Evolutionary conservation across 2,888 invertebrate species (phyloP), one percentile per base, ranked within the genome.

Genomic region (Liodrosophila aerea): DNA sequence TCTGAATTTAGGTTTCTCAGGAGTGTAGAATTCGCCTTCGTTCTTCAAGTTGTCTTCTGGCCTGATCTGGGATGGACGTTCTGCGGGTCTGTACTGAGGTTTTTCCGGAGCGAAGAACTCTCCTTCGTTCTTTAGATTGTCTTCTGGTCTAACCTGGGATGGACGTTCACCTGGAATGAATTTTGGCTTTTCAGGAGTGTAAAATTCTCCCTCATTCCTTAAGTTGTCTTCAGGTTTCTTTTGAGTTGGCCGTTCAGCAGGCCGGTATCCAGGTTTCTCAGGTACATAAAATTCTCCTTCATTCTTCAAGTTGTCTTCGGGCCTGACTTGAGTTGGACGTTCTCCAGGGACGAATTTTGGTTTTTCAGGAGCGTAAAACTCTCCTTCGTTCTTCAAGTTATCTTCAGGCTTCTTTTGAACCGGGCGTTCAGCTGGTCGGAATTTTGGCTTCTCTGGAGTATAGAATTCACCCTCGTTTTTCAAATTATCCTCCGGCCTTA

Each of bases 241-340:
- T 22, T 22, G 2, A 4, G 2, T 5, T 4, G 22, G 22, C 5
- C 22, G 2, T 7, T 91, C 90, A 53, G 84, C 89, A 34, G 90
- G 91, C 12, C 88, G 85, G 76, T 91, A 92, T 43, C 89, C 73
- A 0, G 90, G 88, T 49, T 90, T 91, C 39, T 90, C 89, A 0
- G 92, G 92, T 12, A 87, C 71, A 16, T 90, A 91, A 70, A 92
- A 92, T 0, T 92, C 60, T 1, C 93, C 93, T 87, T 93, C 93
- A 0, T 92, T 92, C 16, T 77, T 87, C 12, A 91, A 73, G 85
- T 91, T 92, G 64, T 91, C 91, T 70, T 90, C 91, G 91, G 16
- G 84, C 84, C 39, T 60, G 18, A 62, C 65, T 7, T 89, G 90
- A n/a, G 88, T 87, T 1, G 91, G 91, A 49, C 91, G 81, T 34